These are phyloP conservation scores for Tiliacea citrago DNA, from an alignment of 2,888 invertebrate genomes.

Conservation along the genomic window DNA sequence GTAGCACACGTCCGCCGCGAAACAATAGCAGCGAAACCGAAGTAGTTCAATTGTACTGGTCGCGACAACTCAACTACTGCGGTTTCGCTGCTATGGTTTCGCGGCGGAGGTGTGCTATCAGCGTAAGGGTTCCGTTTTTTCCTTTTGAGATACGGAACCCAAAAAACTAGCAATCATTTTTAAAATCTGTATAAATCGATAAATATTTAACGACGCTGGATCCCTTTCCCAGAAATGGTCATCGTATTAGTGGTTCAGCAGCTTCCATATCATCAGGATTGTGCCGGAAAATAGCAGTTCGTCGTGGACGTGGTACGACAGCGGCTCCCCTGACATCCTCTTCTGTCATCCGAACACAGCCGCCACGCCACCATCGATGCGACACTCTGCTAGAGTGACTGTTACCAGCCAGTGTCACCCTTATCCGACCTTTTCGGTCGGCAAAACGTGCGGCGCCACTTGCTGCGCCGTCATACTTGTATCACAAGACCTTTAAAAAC, in stretches of 20 bases:
- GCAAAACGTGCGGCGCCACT: not conserved
- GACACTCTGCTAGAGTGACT: not conserved
- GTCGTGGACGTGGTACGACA: not conserved
- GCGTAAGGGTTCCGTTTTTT: too few species aligned
- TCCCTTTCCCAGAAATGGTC: too few species aligned
- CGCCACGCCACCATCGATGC: not conserved
- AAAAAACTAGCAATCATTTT: not conserved
- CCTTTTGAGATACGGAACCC: too few species aligned
- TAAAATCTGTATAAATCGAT: not conserved
- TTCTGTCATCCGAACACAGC: not conserved
- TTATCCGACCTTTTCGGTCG: not conserved
- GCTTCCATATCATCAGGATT: not conserved
- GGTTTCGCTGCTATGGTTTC: too few species aligned
- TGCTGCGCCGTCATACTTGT: not conserved
- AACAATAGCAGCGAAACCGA: too few species aligned
- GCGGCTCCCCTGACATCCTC: not conserved
- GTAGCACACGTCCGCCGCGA: too few species aligned
- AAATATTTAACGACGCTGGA: too few species aligned
- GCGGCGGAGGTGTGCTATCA: too few species aligned
- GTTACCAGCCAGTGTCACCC: not conserved
- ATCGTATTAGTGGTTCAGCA: not conserved
- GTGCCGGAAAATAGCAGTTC: not conserved
- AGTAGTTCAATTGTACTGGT: too few species aligned
- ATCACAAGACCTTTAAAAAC: not conserved
- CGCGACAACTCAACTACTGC: too few species aligned